Evolutionary conservation across 2,113 vertebrate genomes (phyloP).

Genomic region (Falco punctatus): DNA sequence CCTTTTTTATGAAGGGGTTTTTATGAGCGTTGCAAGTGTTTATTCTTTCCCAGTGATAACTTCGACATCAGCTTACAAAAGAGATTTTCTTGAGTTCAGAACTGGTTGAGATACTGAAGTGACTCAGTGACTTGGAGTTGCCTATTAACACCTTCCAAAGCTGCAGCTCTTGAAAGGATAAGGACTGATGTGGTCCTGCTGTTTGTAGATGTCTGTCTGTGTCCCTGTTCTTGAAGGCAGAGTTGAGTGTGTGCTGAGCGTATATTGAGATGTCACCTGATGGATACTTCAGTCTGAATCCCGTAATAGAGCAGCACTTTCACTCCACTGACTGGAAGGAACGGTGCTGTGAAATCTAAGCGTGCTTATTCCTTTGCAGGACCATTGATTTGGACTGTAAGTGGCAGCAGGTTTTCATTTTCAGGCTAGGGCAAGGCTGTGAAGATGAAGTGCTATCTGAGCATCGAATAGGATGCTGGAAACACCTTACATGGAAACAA

Average conservation of each 20-base stretch:
- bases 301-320: background rate
- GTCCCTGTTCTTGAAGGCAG: background rate
- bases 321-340: too few relatives aligned
- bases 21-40: background rate
- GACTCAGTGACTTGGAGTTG: background rate
- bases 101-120: background rate
- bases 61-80: background rate
- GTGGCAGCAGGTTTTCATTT: background rate
- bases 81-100: background rate
- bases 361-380: background rate
- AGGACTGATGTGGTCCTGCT: background rate
- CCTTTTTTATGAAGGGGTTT: background rate
- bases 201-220: background rate
- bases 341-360: background rate
- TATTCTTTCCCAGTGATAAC: background rate
- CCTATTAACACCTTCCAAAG: background rate
- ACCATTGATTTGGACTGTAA: background rate
- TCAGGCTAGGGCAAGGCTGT: background rate
- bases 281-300: background rate
- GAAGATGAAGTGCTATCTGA: background rate
- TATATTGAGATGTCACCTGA: background rate
- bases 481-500: background rate
- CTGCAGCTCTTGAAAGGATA: background rate
- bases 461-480: background rate
- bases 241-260: too few relatives aligned